A percentile compares a stretch with the other conserved stretches of the same genome.
Conservation (phyloP, 2,797 vertebrate genomes). For the Xiphophorus birchmanni region DNA sequence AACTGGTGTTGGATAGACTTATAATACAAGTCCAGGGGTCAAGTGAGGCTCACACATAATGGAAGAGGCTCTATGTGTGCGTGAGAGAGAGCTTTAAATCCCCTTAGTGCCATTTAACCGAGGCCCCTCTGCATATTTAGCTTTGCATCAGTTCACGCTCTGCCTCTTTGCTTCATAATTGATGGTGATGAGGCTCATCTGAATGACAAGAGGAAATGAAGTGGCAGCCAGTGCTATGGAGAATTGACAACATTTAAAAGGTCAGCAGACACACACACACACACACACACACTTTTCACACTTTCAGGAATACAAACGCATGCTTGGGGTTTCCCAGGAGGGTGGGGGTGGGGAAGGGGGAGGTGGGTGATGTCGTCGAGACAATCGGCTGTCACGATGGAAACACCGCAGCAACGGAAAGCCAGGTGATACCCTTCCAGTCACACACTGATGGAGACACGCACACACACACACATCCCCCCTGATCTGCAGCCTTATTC, state of each 20-base stretch:
- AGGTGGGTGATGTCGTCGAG: slow-evolving; percentile 57
- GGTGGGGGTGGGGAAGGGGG: slow-evolving; percentile 44
- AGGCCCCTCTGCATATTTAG: slow-evolving; percentile 18
- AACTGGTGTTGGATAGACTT: slow-evolving; percentile 20
- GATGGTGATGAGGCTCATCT: slow-evolving; percentile 39
- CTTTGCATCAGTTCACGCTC: not conserved
- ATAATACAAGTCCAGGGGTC: slow-evolving; percentile 17
- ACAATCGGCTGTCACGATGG: slow-evolving; percentile 76
- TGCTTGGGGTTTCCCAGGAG: slow-evolving; percentile 63
- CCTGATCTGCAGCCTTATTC: slow-evolving; percentile 32
- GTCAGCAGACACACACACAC: slow-evolving; percentile 38
- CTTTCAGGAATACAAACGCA: slow-evolving; percentile 17
- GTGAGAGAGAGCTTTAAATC: slow-evolving; percentile 10
- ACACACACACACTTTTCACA: slow-evolving; percentile 23
- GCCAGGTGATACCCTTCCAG: slow-evolving; percentile 53
- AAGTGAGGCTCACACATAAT: slow-evolving; percentile 34
- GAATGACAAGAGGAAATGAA: slow-evolving; percentile 54
- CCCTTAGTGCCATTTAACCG: slow-evolving; percentile 12
- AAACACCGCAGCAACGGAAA: slow-evolving; percentile 66
- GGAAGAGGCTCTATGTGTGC: slow-evolving; percentile 10
- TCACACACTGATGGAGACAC: slow-evolving; percentile 12
- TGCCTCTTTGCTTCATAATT: slow-evolving; percentile 43
- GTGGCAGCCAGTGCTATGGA: slow-evolving; percentile 11
- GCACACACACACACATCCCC: not conserved
- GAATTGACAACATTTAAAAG: slow-evolving; percentile 51